Conservation (phyloP, 2,888 invertebrate species). For the Heliconius sara region DNA sequence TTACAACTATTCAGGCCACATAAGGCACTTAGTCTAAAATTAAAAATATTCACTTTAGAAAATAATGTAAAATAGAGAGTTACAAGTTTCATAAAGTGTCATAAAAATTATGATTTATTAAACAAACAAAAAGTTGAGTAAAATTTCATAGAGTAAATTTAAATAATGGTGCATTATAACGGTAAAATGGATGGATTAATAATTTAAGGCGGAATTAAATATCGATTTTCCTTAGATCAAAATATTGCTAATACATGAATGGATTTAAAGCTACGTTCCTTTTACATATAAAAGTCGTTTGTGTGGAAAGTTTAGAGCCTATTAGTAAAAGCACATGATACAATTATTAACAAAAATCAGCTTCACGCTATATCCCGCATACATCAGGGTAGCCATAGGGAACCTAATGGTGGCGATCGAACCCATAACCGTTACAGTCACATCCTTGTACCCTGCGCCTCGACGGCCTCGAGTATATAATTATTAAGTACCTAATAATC, state of each 20-base stretch:
- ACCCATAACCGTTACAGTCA: no score
- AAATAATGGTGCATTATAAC: neutral
- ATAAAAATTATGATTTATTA: neutral
- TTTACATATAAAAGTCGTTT: neutral
- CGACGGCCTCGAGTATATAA: neutral
- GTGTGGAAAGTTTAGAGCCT: neutral
- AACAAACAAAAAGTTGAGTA: neutral
- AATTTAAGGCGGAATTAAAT: neutral
- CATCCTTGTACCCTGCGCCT: no score
- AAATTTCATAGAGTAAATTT: neutral
- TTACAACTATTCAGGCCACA: slow-evolving; percentile 56
- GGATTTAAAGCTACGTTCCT: neutral
- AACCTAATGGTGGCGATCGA: no score
- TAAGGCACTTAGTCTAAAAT: slow-evolving; percentile 72
- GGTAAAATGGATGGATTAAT: neutral
- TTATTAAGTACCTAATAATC: slow-evolving; percentile 13
- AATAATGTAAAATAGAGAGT: slow-evolving; percentile 9
- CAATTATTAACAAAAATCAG: no score
- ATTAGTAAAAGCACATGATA: neutral
- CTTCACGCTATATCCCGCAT: no score
- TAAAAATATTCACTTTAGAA: slow-evolving; percentile 50
- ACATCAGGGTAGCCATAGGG: no score
- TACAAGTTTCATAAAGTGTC: neutral
- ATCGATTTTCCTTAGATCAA: neutral
- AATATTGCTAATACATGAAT: neutral